A percentile compares a stretch with the other conserved stretches of the same genome.
Conservation (phyloP, 92 coral and sea anemone genomes). For the Desmophyllum pertusum region DNA sequence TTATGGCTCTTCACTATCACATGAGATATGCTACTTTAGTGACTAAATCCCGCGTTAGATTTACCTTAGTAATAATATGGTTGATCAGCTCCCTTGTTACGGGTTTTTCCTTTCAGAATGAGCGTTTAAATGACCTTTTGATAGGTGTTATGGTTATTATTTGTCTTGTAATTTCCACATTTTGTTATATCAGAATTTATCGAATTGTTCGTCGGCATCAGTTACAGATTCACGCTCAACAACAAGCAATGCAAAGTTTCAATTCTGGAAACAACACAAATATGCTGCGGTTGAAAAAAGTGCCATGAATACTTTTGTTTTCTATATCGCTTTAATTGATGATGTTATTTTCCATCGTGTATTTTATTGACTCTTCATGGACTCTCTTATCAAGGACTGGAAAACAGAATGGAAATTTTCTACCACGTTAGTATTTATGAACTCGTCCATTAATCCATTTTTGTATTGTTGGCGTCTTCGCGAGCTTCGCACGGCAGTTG, state of each 20-base stretch:
- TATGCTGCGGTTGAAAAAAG: conserved; percentile 23
- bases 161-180: conserved; percentile 8
- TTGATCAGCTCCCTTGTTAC: not conserved
- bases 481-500: not conserved
- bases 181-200: too few relatives aligned
- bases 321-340: not conserved
- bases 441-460: conserved; percentile 11
- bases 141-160: too few relatives aligned
- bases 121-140: not conserved
- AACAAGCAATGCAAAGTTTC: not conserved
- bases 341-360: too few relatives aligned
- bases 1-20: conserved; percentile 5
- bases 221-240: not conserved
- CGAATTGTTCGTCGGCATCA: conserved; percentile 19
- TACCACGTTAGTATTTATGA: not conserved
- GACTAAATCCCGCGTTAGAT: too few relatives aligned
- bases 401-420: too few relatives aligned
- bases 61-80: too few relatives aligned
- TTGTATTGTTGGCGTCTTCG: conserved; percentile 6
- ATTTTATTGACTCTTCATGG: too few relatives aligned
- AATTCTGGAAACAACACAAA: not conserved
- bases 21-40: conserved; percentile 18
- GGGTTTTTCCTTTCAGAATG: not conserved
- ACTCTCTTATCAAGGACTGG: too few relatives aligned
- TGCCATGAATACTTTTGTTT: conserved; percentile 1